Conservation (phyloP, 2,888 invertebrate species). For the Pteria penguin region DNA sequence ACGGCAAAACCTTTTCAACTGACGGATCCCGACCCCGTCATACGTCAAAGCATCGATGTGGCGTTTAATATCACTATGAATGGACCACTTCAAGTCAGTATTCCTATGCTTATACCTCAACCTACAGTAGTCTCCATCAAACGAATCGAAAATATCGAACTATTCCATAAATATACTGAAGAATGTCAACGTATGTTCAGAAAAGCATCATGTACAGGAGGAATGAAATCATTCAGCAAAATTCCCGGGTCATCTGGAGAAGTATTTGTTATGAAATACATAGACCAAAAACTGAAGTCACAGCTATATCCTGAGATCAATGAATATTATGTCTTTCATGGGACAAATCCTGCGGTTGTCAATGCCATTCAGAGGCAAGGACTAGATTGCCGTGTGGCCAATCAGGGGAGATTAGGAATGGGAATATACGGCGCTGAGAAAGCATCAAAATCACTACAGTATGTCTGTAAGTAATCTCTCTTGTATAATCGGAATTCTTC, state of each 20-base stretch:
- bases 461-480: constrained; percentile 59
- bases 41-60: constrained; percentile 43
- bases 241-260: too few species aligned
- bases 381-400: constrained; percentile 56
- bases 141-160: constrained; percentile 60
- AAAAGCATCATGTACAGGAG: too few species aligned
- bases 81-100: too few species aligned
- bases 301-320: constrained; percentile 57
- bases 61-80: constrained; percentile 22
- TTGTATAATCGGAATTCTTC: too few species aligned
- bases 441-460: constrained; percentile 63
- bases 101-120: too few species aligned
- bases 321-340: constrained; percentile 66
- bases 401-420: constrained; percentile 52
- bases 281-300: background rate
- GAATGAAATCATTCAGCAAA: too few species aligned
- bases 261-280: too few species aligned
- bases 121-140: constrained; percentile 53
- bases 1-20: constrained; percentile 10
- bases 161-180: constrained; percentile 57
- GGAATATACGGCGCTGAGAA: constrained; percentile 66
- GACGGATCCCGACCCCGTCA: constrained; percentile 42
- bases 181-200: constrained; percentile 57
- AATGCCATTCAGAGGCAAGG: constrained; percentile 51
- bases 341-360: constrained; percentile 52